Evolutionary conservation across 2,113 vertebrate genomes (phyloP).

Genomic region (Macaca fascicularis): T2T-MFA8v1.1 NC_088378.1:84835501-84836000

Average conservation of each 20-base stretch:
- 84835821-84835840: not conserved
- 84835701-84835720: not conserved
- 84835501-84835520: conserved; percentile 34
- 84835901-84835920: conserved; percentile 25
- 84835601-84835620: conserved; percentile 19
- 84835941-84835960: conserved; percentile 33
- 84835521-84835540: not conserved
- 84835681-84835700: conserved; percentile 24
- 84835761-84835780: conserved; percentile 35
- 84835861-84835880: conserved; percentile 37
- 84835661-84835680: conserved; percentile 16
- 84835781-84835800: conserved; percentile 41
- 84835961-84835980: conserved; percentile 6
- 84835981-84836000: conserved; percentile 37
- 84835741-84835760: conserved; percentile 25
- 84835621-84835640: conserved; percentile 45
- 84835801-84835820: not conserved
- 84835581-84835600: not conserved
- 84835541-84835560: conserved; percentile 13
- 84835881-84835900: conserved; percentile 38
- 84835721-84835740: not conserved
- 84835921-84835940: not conserved
- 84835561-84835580: not conserved
- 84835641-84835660: conserved; percentile 47
- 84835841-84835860: not conserved